phyloP scores from a whole-genome alignment of 1,140 invertebrate genomes.

The Temnothorax longispinosus region DNA sequence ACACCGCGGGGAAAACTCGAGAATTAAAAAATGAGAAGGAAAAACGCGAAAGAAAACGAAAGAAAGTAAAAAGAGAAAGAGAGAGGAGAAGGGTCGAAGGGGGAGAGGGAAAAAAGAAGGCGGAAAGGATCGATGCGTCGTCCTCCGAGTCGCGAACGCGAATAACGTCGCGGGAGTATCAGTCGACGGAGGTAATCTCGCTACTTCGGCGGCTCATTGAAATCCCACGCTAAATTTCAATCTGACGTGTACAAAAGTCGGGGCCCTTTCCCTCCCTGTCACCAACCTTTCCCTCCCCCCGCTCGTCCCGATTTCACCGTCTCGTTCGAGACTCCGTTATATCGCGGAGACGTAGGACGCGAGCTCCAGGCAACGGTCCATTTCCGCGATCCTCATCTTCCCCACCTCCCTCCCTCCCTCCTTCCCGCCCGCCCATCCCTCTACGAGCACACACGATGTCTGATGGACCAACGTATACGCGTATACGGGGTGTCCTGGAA shows the following conservation, averaged over 20 bases:
- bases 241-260: constrained; percentile 81
- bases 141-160: constrained; percentile 45
- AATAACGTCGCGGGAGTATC: constrained; percentile 64
- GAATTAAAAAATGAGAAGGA: constrained; percentile 15
- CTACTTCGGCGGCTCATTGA: constrained; percentile 76
- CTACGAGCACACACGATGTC: constrained; percentile 20
- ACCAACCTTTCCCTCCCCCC: not conserved
- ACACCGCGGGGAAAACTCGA: not conserved
- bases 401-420: not conserved
- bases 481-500: constrained; percentile 36
- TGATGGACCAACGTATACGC: not conserved
- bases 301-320: constrained; percentile 19
- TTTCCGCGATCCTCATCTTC: constrained; percentile 48
- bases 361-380: constrained; percentile 53
- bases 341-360: constrained; percentile 38
- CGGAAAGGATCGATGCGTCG: constrained; percentile 64
- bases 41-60: not conserved
- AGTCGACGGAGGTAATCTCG: constrained; percentile 78
- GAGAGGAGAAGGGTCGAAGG: not conserved
- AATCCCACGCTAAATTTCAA: constrained; percentile 84
- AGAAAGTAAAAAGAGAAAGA: not conserved
- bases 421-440: too few relatives aligned
- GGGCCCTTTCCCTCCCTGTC: constrained; percentile 46
- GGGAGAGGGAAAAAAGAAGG: not conserved
- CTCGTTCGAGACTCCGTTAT: constrained; percentile 28